Percentiles rank a stretch among this genome's conserved stretches.
Conservation (phyloP, 1,140 invertebrate genomes). For the Neodiprion lecontei region DNA sequence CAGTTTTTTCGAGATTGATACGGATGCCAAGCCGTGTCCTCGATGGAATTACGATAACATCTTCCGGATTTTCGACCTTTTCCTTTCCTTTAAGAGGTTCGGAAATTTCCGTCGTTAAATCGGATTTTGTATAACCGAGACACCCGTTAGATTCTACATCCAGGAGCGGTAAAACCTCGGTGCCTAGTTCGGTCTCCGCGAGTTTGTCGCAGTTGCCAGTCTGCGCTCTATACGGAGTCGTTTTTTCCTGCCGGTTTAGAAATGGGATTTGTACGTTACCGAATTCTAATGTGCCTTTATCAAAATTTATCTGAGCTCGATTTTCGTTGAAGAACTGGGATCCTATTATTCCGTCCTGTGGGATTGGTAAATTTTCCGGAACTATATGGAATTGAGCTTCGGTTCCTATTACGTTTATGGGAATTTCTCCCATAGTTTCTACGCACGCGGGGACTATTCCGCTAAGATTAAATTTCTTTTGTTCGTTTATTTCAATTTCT, state of each 20-base stretch:
- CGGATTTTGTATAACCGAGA: neutral
- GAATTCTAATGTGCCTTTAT: neutral
- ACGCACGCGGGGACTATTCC: neutral
- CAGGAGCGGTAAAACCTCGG: neutral
- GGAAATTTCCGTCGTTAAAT: neutral
- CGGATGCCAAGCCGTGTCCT: conserved; percentile 9
- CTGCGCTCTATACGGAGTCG: neutral
- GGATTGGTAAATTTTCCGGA: neutral
- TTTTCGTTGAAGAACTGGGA: neutral
- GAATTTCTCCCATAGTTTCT: neutral
- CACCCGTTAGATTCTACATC: neutral
- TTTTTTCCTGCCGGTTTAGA: neutral
- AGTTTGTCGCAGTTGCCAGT: neutral
- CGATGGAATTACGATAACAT: conserved; percentile 12
- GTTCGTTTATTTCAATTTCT: neutral
- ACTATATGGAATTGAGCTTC: neutral
- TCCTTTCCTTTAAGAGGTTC: neutral
- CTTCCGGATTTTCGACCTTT: conserved; percentile 5
- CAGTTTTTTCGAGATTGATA: conserved; percentile 3
- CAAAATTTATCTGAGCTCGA: neutral
- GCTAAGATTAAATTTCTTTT: neutral
- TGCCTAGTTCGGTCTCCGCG: neutral
- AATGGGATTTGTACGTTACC: neutral
- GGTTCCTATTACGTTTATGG: neutral
- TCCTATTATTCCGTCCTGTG: conserved; percentile 11